Evolutionary conservation across 2,888 invertebrate genomes (phyloP).

Genomic region (Lithophane leautieri): DNA sequence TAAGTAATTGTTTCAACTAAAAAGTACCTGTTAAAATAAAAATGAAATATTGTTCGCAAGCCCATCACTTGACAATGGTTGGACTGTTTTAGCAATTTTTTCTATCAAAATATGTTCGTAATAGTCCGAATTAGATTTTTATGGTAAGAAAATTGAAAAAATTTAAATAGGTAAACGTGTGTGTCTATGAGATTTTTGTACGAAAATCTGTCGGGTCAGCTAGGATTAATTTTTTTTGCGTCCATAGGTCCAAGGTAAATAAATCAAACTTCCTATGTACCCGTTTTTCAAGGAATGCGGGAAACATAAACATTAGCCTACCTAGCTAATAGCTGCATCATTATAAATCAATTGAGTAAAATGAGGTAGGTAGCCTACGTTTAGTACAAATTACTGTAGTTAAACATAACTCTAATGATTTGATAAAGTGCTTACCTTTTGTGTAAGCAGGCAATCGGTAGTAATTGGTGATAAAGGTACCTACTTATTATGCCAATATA

Average conservation of each 20-base stretch:
- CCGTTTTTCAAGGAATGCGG: background rate
- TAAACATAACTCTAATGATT: conserved; percentile 16
- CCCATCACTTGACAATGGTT: no score
- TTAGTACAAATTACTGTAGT: conserved; percentile 1
- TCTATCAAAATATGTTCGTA: no score
- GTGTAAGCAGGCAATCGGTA: background rate
- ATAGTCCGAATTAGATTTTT: no score
- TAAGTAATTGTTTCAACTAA: no score
- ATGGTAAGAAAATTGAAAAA: no score
- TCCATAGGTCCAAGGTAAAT: background rate
- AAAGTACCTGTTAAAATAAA: no score
- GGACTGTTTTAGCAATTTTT: no score
- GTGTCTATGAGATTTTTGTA: no score
- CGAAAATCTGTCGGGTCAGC: no score
- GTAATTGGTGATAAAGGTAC: background rate
- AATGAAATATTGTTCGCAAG: no score
- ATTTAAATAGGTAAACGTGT: no score
- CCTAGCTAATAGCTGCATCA: background rate
- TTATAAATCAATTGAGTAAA: conserved; percentile 5
- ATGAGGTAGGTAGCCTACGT: background rate
- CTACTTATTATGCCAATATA: background rate
- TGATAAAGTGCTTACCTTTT: background rate
- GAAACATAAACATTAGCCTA: background rate
- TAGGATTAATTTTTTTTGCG: no score
- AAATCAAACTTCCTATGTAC: background rate